These are phyloP conservation scores for Elegia similella DNA, from an alignment of 2,888 invertebrate species.

Conservation along the genomic window DNA sequence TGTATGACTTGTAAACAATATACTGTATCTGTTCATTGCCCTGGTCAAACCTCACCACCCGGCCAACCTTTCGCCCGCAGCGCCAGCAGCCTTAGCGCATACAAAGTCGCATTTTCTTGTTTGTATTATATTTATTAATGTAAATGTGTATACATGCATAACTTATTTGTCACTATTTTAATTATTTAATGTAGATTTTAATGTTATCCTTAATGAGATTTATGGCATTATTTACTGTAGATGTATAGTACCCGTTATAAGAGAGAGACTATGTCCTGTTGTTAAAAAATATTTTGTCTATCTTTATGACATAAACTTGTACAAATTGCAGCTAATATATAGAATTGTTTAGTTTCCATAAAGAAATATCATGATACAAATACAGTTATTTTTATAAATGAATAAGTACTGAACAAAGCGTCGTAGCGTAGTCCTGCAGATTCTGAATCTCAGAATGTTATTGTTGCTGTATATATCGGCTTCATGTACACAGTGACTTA, in stretches of 20 bases:
- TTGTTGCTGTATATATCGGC: slow-evolving; percentile 25
- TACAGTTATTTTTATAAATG: background rate
- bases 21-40: background rate
- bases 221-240: slow-evolving; percentile 1
- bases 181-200: slow-evolving; percentile 5
- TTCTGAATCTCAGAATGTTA: slow-evolving; percentile 23
- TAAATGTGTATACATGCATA: slow-evolving; percentile 3
- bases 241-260: background rate
- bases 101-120: slow-evolving; percentile 7
- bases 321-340: background rate
- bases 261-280: background rate
- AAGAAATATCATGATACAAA: background rate
- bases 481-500: slow-evolving; percentile 23
- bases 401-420: slow-evolving; percentile 7
- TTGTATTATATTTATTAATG: slow-evolving; percentile 12
- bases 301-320: background rate
- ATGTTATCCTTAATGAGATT: slow-evolving; percentile 1
- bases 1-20: no score
- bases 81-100: background rate
- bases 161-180: background rate
- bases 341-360: background rate
- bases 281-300: background rate
- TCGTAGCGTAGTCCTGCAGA: background rate
- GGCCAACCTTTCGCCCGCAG: background rate
- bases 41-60: background rate